Base-by-base conservation (phyloP, 2,888 invertebrate species). In the Platynereis dumerilii region DNA sequence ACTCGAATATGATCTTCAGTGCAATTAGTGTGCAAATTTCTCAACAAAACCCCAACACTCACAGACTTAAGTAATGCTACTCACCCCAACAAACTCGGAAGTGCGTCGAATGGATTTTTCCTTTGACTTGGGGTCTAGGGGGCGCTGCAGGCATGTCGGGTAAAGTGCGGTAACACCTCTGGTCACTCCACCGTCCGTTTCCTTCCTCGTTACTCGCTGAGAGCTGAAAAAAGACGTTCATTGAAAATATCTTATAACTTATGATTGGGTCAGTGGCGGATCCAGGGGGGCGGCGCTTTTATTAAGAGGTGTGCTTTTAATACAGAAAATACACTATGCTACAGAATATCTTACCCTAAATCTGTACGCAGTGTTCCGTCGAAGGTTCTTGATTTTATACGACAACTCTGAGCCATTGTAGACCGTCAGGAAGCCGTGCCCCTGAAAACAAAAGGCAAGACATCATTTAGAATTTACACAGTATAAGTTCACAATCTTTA, bases 171-270 rank as follows among this genome's bases (percentile, higher is more conserved):
- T 90, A 93, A 63, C 87, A 84, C 24, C 93, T 91, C 29, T 28
- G 92, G 90, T 90, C 88, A 26, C 92, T 92, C 92, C 92, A 93
- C 20, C 89, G 88, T 5, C 93, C 92, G 72, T 88, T 87, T 1
- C 94, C 94, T 75, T 93, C 92, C 72, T 91, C 91, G 79, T 93
- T 94, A 80, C 90, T 90, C 73, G 92, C 91, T 71, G 90, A 88
- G 75, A 94, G 86, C 81, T 93, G 88, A 22, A 79, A 58, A 57
- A 2, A 44, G 22, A 34, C 12, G 39, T 12, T 12, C 42, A 42
- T 42, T 17, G 42, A 42, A 42, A 12, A 42, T 42, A 42, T 10
- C 10, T 42, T 42, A 42, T 17, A 42, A 42, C 42, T 42, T 12
- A n/a, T n/a, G n/a, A n/a, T n/a, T n/a, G n/a, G n/a, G n/a, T n/a